Base-by-base conservation (phyloP, 2,888 invertebrate species). In the Phyllotreta cruciferae region DNA sequence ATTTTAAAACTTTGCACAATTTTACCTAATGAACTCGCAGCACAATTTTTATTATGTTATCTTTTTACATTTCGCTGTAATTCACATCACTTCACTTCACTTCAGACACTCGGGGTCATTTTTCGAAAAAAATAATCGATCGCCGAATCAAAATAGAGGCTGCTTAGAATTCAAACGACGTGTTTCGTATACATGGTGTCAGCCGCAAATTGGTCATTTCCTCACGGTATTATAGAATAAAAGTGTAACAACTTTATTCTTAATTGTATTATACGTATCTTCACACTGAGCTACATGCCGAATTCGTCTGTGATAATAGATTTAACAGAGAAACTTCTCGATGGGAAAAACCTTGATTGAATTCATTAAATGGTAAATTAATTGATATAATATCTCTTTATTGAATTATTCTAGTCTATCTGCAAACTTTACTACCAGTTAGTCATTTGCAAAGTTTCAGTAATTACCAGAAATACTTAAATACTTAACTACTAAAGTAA, bases 131-230 rank as follows among this genome's bases (percentile, higher is more conserved):
- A 44, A 35, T 56, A 56, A 55, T 36, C 45, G 8, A 34, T 24
- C 24, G 44, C 36, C 42, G 11, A 52, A 44, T 44, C n/a, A 49
- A 57, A 57, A 57, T 57, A 57, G 37, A 57, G 36, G 37, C 47
- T 42, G 44, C 37, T 44, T 52, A 68, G 66, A 66, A 66, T 63
- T 72, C 67, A 70, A 68, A 70, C 70, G 69, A 66, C 74, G 73
- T 72, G 74, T 74, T 73, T 70, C 72, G 70, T 67, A 24, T 24
- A 73, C 71, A 66, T 72, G 66, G 62, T 66, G 71, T 73, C 72
- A 68, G 70, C 37, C 38, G 70, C 75, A 77, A 79, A 79, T 79
- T 70, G 77, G 74, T 72, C 70, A 74, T 73, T 79, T 79, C 79
- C 79, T 77, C 78, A 73, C 75, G 70, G 70, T 70, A 69, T 68